Evolutionary conservation across 1,140 invertebrate species (phyloP), one percentile per base, ranked within the genome.

Genomic region (Diabrotica virgifera): DNA sequence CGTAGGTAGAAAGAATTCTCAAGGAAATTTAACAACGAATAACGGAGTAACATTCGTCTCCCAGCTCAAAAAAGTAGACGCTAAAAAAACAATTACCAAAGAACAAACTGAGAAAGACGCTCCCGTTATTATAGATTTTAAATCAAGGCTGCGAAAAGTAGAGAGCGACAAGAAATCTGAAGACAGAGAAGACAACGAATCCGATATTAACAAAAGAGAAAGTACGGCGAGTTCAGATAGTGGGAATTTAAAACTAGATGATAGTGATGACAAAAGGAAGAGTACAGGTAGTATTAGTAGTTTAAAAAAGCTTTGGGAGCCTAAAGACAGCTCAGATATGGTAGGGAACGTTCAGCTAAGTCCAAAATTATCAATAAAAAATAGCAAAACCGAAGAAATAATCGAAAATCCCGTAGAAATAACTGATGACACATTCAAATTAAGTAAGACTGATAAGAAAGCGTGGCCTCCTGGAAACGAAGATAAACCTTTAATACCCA

Each of bases 231-330:
- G 75, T 70, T 77, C 74, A 62, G 78, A 77, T 70, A 76, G 70
- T 67, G 70, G 73, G 5, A 77, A 78, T 64, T 63, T 72, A 36
- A 78, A 73, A 63, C 82, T 82, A 4, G 89, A 89, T n/a, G 88
- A 90, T 50, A 79, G 77, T 5, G 90, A 93, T 63, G 92, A 94
- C 73, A 96, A 96, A 77, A 82, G 93, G n/a, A 88, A 91, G 57
- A 95, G 93, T 77, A 95, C 93, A 38, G 93, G 94, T 58, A 95
- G 93, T 80, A 96, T 97, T 75, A 94, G 89, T 77, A 96, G 91
- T 77, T 82, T 96, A 68, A 96, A 95, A 76, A 94, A 94, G 79
- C 80, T 96, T 35, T 96, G 94, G 94, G 94, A 95, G 80, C 87
- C 88, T 51, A 89, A 86, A 74, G 87, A 89, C 73, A 79, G 80